Conservation (phyloP, 2,888 invertebrate species). For the Blera fallax region DNA sequence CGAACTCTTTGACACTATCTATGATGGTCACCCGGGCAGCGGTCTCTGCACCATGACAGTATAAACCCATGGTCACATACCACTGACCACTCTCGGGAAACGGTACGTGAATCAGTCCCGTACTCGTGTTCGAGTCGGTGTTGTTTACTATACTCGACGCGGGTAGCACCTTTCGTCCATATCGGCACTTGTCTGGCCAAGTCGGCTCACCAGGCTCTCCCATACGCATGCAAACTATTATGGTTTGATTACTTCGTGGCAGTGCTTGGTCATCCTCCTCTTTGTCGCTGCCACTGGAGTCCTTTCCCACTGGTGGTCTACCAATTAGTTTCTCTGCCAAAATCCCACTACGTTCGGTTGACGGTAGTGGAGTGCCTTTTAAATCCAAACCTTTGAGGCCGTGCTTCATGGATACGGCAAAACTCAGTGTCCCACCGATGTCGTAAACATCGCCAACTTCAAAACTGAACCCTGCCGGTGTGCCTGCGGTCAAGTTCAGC, state of each 20-base stretch:
- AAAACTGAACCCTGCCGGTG: slow-evolving; percentile 87
- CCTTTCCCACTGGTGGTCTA: slow-evolving; percentile 44
- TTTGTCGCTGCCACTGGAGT: slow-evolving; percentile 63
- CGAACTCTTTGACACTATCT: slow-evolving; percentile 81
- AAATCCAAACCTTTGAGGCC: slow-evolving; percentile 78
- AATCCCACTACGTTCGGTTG: slow-evolving; percentile 76
- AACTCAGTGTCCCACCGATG: slow-evolving; percentile 90
- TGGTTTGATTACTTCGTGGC: slow-evolving; percentile 81
- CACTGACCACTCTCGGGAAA: slow-evolving; percentile 93
- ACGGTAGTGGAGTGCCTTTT: slow-evolving; percentile 74
- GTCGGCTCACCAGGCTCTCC: slow-evolving; percentile 85
- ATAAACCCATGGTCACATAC: slow-evolving; percentile 89
- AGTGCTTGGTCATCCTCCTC: slow-evolving; percentile 69
- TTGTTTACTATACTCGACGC: slow-evolving; percentile 86
- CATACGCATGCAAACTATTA: slow-evolving; percentile 85
- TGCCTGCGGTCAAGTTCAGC: slow-evolving; percentile 86
- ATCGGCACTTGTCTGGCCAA: slow-evolving; percentile 85
- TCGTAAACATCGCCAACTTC: slow-evolving; percentile 87
- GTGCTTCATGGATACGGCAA: slow-evolving; percentile 87
- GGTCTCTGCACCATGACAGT: slow-evolving; percentile 84
- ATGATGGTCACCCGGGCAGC: slow-evolving; percentile 80
- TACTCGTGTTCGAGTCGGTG: slow-evolving; percentile 85
- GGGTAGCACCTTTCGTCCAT: slow-evolving; percentile 82
- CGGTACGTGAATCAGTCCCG: slow-evolving; percentile 86
- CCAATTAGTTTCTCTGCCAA: slow-evolving; percentile 79